Conservation (phyloP, 2,888 invertebrate species). For the Drosophila anomalata region DNA sequence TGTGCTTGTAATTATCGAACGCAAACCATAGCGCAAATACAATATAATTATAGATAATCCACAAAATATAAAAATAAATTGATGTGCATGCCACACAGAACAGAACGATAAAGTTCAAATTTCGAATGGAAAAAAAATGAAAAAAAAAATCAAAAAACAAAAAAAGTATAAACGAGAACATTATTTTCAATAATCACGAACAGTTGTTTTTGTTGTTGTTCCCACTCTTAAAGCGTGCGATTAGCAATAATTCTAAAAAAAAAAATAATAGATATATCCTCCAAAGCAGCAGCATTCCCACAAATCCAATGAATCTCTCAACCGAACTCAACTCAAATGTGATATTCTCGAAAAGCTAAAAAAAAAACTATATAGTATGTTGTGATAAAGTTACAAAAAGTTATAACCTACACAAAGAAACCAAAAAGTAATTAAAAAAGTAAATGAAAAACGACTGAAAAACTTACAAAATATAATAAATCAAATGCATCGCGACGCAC, state of each 20-base stretch:
- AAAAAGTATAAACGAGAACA: conserved; percentile 33
- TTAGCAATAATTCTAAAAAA: conserved; percentile 32
- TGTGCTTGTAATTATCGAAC: conserved; percentile 62
- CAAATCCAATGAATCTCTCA: conserved; percentile 54
- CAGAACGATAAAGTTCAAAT: conserved; percentile 20
- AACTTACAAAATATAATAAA: conserved; percentile 4
- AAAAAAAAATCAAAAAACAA: not conserved
- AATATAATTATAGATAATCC: conserved; percentile 45
- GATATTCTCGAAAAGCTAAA: conserved; percentile 40
- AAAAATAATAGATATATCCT: conserved; percentile 31
- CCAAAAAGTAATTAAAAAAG: conserved; percentile 23
- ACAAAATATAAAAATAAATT: conserved; percentile 37
- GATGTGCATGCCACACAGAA: conserved; percentile 41
- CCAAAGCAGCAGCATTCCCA: conserved; percentile 74
- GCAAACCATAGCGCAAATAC: conserved; percentile 47
- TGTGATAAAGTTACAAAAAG: conserved; percentile 46
- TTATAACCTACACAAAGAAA: conserved; percentile 16
- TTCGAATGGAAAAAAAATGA: conserved; percentile 6
- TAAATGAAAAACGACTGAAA: conserved; percentile 48
- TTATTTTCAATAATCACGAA: conserved; percentile 33
- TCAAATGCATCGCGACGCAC: conserved; percentile 11
- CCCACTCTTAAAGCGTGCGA: conserved; percentile 42
- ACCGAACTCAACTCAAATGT: conserved; percentile 55
- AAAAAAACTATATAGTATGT: conserved; percentile 26
- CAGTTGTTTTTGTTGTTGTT: conserved; percentile 50